Evolutionary conservation across 1,140 invertebrate species (phyloP).

Genomic region (Aradophagus sp.): DNA sequence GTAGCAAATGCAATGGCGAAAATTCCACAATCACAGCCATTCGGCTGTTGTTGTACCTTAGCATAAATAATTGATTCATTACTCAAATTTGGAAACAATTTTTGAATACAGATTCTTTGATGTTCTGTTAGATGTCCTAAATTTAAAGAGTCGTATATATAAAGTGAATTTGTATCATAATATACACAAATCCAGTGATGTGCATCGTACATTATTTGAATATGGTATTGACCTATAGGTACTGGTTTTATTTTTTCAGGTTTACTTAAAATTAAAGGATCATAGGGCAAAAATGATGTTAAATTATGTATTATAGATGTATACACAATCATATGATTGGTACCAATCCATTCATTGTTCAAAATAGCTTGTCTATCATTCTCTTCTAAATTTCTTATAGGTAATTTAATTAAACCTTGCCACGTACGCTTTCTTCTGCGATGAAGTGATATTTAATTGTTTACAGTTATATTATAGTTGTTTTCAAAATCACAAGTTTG

Average conservation of each 20-base stretch:
- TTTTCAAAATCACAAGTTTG: background rate
- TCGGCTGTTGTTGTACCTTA: conserved; percentile 11
- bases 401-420: conserved; percentile 10
- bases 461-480: no score
- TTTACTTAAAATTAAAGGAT: conserved; percentile 1
- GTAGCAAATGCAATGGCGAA: no score
- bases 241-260: conserved; percentile 8
- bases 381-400: background rate
- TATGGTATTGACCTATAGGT: conserved; percentile 7
- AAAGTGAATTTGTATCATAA: background rate
- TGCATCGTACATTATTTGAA: conserved; percentile 16
- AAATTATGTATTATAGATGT: conserved; percentile 11
- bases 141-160: background rate
- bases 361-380: conserved; percentile 3
- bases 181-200: conserved; percentile 14
- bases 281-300: conserved; percentile 12
- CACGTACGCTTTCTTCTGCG: background rate
- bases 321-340: conserved; percentile 4
- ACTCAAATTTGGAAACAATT: background rate
- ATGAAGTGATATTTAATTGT: no score
- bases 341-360: conserved; percentile 1
- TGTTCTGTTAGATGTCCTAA: background rate
- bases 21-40: no score
- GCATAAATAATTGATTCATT: background rate
- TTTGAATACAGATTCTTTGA: background rate